Evolutionary conservation across 2,888 invertebrate genomes (phyloP).

Genomic region (Scaptomyza caliginosa): DNA sequence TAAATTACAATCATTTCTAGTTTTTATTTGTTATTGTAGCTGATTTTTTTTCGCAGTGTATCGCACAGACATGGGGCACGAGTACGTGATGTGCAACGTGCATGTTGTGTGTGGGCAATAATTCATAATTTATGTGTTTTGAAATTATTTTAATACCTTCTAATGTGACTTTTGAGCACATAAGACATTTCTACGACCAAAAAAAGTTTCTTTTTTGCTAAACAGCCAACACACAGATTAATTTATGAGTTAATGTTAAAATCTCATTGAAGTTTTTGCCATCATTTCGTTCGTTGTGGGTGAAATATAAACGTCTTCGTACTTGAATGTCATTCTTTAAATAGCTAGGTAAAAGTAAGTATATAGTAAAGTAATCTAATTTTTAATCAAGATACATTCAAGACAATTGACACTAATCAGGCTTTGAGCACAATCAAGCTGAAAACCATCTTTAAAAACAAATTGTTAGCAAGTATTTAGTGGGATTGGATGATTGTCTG

Average conservation of each 20-base stretch:
- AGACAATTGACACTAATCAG: slow-evolving; percentile 72
- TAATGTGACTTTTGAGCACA: slow-evolving; percentile 62
- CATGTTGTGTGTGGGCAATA: slow-evolving; percentile 68
- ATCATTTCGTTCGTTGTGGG: slow-evolving; percentile 26
- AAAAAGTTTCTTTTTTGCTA: slow-evolving; percentile 9
- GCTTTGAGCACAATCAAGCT: slow-evolving; percentile 71
- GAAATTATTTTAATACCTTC: slow-evolving; percentile 77
- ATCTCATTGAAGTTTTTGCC: slow-evolving; percentile 44
- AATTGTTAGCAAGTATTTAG: slow-evolving; percentile 28
- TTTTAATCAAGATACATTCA: not conserved
- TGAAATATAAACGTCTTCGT: no score
- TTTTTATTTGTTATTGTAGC: not conserved
- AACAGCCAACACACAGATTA: slow-evolving; percentile 21
- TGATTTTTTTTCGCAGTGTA: not conserved
- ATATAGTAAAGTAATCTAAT: not conserved
- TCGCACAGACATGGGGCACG: slow-evolving; percentile 4
- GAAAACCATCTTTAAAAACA: no score
- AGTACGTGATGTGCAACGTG: slow-evolving; percentile 14
- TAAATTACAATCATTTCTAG: not conserved
- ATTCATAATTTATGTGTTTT: slow-evolving; percentile 78
- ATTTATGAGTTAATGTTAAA: slow-evolving; percentile 63
- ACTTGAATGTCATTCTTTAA: no score
- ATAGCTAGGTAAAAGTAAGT: not conserved
- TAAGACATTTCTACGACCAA: slow-evolving; percentile 31
- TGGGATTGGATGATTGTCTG: slow-evolving; percentile 9